phyloP scores from a whole-genome alignment of 2,888 invertebrate species.

The Pyrgus malvae region DNA sequence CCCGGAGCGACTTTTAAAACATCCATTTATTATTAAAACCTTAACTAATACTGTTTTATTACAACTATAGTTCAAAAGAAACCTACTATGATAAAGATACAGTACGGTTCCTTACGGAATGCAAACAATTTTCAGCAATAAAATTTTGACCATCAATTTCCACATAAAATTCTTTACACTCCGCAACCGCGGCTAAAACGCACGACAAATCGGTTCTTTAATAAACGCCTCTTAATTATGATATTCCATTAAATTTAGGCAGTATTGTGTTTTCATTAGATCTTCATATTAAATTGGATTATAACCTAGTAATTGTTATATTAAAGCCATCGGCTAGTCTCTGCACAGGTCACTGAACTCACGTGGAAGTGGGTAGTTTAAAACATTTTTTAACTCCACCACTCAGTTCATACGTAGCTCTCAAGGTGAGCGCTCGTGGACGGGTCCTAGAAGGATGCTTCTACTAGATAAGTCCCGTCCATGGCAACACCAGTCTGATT shows the following conservation, averaged over 20 bases:
- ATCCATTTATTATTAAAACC: slow-evolving; percentile 46
- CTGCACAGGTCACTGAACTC: slow-evolving; percentile 25
- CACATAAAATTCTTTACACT: too few species aligned
- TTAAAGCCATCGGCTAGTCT: slow-evolving; percentile 36
- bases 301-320: slow-evolving; percentile 70
- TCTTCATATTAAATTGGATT: slow-evolving; percentile 42
- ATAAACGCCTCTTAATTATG: slow-evolving; percentile 45
- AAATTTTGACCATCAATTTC: too few species aligned
- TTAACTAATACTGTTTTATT: slow-evolving; percentile 61
- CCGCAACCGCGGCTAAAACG: too few species aligned
- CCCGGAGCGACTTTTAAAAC: slow-evolving; percentile 35
- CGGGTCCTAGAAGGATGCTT: slow-evolving; percentile 88
- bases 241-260: slow-evolving; percentile 65
- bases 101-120: too few species aligned
- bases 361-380: slow-evolving; percentile 24
- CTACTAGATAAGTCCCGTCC: slow-evolving; percentile 93
- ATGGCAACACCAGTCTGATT: slow-evolving; percentile 91
- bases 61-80: slow-evolving; percentile 50
- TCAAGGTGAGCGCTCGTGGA: slow-evolving; percentile 64
- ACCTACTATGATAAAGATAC: slow-evolving; percentile 42
- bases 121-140: too few species aligned
- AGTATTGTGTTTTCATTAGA: slow-evolving; percentile 73
- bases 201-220: slow-evolving; percentile 33
- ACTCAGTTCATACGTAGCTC: slow-evolving; percentile 57
- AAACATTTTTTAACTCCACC: slow-evolving; percentile 7